These are phyloP conservation scores for Electrophaes corylata DNA, from an alignment of 2,888 invertebrate species.

Conservation along the genomic window DNA sequence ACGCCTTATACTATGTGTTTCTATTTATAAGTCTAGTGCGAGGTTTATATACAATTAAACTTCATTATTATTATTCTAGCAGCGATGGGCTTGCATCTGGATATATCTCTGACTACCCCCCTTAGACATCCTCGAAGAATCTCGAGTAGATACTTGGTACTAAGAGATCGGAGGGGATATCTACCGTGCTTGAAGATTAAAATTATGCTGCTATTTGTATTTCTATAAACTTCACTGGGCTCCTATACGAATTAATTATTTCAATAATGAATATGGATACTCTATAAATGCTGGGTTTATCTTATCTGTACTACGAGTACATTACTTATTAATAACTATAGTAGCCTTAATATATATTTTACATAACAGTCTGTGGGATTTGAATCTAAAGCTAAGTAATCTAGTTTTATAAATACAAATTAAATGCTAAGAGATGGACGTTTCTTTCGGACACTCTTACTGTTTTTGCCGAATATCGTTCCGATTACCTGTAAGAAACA, in stretches of 20 bases:
- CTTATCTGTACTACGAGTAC: constrained; percentile 34
- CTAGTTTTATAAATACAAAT: constrained; percentile 46
- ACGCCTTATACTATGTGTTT: constrained; percentile 50
- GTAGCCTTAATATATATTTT: constrained; percentile 47
- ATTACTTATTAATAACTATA: constrained; percentile 25
- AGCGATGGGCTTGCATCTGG: too few species aligned
- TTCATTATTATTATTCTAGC: constrained; percentile 38
- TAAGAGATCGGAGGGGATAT: too few species aligned
- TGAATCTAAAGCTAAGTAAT: constrained; percentile 48
- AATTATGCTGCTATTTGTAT: too few species aligned
- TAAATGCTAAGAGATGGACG: constrained; percentile 91
- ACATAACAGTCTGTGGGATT: constrained; percentile 71
- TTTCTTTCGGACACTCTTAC: constrained; percentile 90
- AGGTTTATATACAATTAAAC: constrained; percentile 53
- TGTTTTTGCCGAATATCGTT: constrained; percentile 91
- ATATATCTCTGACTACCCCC: too few species aligned
- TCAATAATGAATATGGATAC: constrained; percentile 19
- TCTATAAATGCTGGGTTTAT: constrained; percentile 34
- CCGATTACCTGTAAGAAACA: constrained; percentile 83
- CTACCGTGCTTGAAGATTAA: too few species aligned
- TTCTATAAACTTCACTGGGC: too few species aligned
- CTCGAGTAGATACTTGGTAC: too few species aligned
- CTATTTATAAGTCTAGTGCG: constrained; percentile 59
- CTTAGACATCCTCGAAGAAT: too few species aligned
- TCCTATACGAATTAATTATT: constrained; percentile 11